Percentiles rank a stretch among this genome's conserved stretches.
Evolutionary conservation across 1,140 invertebrate genomes (phyloP).

Genomic region (Papilio machaon): DNA sequence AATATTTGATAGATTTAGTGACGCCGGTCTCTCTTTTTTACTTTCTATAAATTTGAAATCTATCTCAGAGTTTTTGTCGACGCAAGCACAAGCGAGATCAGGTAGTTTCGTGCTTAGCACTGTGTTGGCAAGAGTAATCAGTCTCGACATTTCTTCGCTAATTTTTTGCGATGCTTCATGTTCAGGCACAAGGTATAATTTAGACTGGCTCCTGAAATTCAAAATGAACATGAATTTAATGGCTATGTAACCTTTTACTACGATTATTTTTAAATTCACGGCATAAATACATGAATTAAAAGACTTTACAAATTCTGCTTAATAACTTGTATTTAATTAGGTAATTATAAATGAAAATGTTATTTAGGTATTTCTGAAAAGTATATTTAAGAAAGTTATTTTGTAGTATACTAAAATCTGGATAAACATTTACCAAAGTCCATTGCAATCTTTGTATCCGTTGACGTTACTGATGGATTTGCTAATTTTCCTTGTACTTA

Average conservation of each 20-base stretch:
- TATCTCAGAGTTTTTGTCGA: slow-evolving; percentile 45
- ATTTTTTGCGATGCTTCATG: slow-evolving; percentile 67
- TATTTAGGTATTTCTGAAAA: neutral
- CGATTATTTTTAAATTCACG: neutral
- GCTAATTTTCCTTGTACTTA: slow-evolving; percentile 72
- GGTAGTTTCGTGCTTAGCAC: slow-evolving; percentile 75
- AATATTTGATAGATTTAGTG: slow-evolving; percentile 41
- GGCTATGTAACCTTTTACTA: neutral
- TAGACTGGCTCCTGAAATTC: slow-evolving; percentile 69
- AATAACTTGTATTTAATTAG: too few relatives aligned
- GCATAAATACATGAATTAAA: too few relatives aligned
- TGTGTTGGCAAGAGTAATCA: slow-evolving; percentile 78
- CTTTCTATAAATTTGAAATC: slow-evolving; percentile 46
- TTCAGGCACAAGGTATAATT: slow-evolving; percentile 64
- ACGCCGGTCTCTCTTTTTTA: slow-evolving; percentile 48
- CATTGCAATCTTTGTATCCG: slow-evolving; percentile 67
- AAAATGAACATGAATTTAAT: slow-evolving; percentile 10
- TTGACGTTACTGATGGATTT: slow-evolving; percentile 77
- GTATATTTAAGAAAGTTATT: neutral
- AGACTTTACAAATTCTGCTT: too few relatives aligned
- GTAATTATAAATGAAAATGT: neutral
- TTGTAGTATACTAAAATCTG: neutral
- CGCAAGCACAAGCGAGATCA: slow-evolving; percentile 65
- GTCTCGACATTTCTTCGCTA: slow-evolving; percentile 70
- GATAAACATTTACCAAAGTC: slow-evolving; percentile 59